Evolutionary conservation across 2,113 vertebrate species (phyloP).

Genomic region (Dascyllus trimaculatus): DNA sequence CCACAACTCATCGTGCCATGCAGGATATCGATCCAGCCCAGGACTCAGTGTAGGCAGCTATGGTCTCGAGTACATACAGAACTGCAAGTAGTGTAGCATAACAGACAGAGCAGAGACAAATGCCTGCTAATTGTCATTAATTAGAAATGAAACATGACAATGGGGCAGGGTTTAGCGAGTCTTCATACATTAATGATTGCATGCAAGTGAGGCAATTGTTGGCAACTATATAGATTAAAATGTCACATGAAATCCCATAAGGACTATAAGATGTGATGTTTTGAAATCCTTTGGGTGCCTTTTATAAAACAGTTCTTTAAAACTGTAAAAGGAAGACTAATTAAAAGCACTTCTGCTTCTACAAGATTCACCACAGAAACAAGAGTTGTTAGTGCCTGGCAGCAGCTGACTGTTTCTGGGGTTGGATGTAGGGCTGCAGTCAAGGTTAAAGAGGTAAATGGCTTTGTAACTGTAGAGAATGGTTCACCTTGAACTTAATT

Average conservation of each 20-base stretch:
- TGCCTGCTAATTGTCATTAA: constrained; percentile 19
- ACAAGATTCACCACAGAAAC: background rate
- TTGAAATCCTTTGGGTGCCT: background rate
- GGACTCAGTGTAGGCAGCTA: background rate
- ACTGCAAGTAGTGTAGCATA: background rate
- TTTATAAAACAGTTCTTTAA: background rate
- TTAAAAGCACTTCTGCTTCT: background rate
- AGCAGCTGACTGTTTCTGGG: background rate
- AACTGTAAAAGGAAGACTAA: background rate
- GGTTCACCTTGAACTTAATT: background rate
- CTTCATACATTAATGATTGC: background rate
- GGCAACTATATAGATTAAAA: background rate
- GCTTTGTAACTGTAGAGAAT: too few species aligned
- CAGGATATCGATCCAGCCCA: constrained; percentile 11
- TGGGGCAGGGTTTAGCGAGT: background rate
- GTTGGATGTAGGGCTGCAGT: background rate
- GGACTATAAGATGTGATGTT: background rate
- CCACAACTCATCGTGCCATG: background rate
- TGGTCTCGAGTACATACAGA: background rate
- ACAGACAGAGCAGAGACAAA: background rate
- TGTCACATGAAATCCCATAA: background rate
- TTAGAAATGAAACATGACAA: constrained; percentile 36
- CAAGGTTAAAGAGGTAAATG: background rate
- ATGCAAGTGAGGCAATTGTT: background rate
- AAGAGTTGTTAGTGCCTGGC: background rate